Evolutionary conservation across 2,113 vertebrate species (phyloP).

Genomic region (Oncorhynchus kisutch): DNA sequence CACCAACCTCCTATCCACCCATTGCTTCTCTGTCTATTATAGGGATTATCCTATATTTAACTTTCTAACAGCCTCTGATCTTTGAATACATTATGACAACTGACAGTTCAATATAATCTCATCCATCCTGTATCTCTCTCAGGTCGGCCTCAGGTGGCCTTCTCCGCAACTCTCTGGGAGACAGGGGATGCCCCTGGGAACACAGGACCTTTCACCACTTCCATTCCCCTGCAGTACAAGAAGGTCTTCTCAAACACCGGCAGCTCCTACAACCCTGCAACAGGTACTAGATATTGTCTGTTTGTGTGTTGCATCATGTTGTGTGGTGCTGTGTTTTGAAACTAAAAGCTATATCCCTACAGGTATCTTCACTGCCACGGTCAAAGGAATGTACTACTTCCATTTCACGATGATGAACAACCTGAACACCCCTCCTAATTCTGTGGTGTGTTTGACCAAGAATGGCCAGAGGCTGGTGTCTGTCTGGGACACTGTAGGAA

Average conservation of each 20-base stretch:
- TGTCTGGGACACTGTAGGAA: conserved; percentile 34
- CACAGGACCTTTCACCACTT: conserved; percentile 42
- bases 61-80: not conserved
- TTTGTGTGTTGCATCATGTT: not conserved
- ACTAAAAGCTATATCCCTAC: not conserved
- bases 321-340: not conserved
- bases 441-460: conserved; percentile 56
- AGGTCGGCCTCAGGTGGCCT: conserved; percentile 45
- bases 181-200: conserved; percentile 30
- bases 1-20: not conserved
- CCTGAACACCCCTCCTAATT: conserved; percentile 16
- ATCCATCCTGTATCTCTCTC: not conserved
- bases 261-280: conserved; percentile 51
- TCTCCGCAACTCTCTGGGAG: conserved; percentile 52
- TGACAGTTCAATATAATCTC: not conserved
- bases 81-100: too few species aligned
- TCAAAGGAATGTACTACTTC: conserved; percentile 56
- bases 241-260: conserved; percentile 58
- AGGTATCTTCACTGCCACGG: conserved; percentile 34
- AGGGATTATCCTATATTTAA: not conserved
- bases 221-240: conserved; percentile 41
- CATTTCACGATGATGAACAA: conserved; percentile 54
- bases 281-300: conserved; percentile 30
- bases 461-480: conserved; percentile 32
- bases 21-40: not conserved